phyloP scores from a whole-genome alignment of 2,888 invertebrate species.

The Watsonalla cultraria region DNA sequence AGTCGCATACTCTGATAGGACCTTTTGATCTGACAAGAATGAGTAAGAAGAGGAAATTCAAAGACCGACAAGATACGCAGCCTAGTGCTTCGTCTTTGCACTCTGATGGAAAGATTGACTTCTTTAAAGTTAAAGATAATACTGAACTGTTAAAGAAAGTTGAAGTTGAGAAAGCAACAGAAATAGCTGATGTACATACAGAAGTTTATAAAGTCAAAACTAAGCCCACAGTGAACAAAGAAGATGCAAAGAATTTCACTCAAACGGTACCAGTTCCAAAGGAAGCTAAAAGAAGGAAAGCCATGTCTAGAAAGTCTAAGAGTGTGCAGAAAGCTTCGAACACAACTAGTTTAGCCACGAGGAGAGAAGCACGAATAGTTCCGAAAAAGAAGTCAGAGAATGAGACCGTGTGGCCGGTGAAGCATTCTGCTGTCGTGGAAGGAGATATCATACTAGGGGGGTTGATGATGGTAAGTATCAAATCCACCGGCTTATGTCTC shows the following conservation, averaged over 20 bases:
- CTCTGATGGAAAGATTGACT: slow-evolving; percentile 4
- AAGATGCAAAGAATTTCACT: not conserved
- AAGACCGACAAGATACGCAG: slow-evolving; percentile 17
- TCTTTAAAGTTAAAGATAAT: not conserved
- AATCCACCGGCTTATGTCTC: too few relatives aligned
- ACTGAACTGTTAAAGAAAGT: not conserved
- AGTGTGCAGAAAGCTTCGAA: slow-evolving; percentile 8
- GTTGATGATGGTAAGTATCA: slow-evolving; percentile 86
- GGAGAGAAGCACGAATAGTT: slow-evolving; percentile 18
- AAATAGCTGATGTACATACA: not conserved
- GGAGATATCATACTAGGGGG: slow-evolving; percentile 92
- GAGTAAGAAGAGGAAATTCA: slow-evolving; percentile 41
- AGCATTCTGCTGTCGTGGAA: slow-evolving; percentile 88
- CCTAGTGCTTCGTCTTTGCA: slow-evolving; percentile 40
- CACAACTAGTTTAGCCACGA: slow-evolving; percentile 2
- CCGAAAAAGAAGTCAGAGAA: slow-evolving; percentile 39
- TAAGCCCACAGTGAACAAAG: not conserved
- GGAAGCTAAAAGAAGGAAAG: slow-evolving; percentile 11
- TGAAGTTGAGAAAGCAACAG: not conserved
- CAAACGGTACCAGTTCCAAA: not conserved
- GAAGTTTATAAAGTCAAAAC: not conserved
- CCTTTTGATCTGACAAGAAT: slow-evolving; percentile 58
- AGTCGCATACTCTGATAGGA: slow-evolving; percentile 50
- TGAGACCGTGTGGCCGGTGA: slow-evolving; percentile 82
- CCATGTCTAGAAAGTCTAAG: slow-evolving; percentile 21